Base-by-base conservation (phyloP, 2,888 invertebrate species). In the Xylota segnis region DNA sequence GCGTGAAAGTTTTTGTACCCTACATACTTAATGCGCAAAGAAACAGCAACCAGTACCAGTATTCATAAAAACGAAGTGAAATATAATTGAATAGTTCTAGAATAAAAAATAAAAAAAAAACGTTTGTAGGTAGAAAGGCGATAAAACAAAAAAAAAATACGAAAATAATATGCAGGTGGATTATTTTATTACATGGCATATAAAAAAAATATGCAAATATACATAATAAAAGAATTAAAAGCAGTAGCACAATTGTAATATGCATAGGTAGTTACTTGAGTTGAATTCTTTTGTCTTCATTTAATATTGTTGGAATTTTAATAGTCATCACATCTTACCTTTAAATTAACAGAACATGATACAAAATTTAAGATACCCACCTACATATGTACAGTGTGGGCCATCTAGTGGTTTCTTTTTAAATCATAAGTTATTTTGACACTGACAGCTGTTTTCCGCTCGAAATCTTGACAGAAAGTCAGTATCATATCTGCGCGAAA, bases 1-100 rank as follows among this genome's bases (percentile, higher is more conserved):
- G 23, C 58, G 50, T 71, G 71, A 70, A 70, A 56, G 70, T 70
- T 29, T 43, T 7, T 23, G 14, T 52, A 37, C 7, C 40, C 40
- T 43, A 43, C 37, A 32, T 32, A 32, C 2, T 23, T 23, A n/a
- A n/a, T 29, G 29, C 32, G 7, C 10, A 37, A 52, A 32, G 5
- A 43, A 23, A 12, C 40, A 40, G 6, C n/a, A 27, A 68, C 5
- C 37, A 52, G 52, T 52, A 66, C 29, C 14, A 4, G n/a, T 27
- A 9, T 47, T 32, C 29, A 47, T 12, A 47, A 16, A 29, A 47
- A 16, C 12, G 32, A 27, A 29, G 9, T 14, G 27, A 50, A 12
- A 34, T 23, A 16, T 34, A 32, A 43, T 32, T 37, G 12, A 14
- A 37, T 40, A 52, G 54, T 54, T 54, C 29, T 34, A 54, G 5